Percentiles rank a stretch among this genome's conserved stretches.
phyloP scores from a whole-genome alignment of 1,140 invertebrate species.

The Drosophila ogumai region DNA sequence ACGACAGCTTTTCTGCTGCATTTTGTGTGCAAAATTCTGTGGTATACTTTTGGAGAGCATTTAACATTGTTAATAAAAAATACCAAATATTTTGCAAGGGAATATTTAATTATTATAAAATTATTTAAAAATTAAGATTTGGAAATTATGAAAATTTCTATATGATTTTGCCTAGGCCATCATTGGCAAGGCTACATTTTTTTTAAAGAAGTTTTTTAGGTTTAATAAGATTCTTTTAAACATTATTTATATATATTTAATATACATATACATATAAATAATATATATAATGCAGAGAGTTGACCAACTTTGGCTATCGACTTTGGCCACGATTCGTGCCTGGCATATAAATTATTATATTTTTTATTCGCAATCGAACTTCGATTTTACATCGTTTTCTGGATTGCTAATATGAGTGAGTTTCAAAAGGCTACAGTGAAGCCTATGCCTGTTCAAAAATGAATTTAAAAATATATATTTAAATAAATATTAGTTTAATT shows the following conservation, averaged over 20 bases:
- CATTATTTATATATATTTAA: neutral
- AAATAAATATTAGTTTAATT: neutral
- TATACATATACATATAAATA: neutral
- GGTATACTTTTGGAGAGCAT: neutral
- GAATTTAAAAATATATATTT: neutral
- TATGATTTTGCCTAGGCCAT: neutral
- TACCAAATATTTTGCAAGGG: neutral
- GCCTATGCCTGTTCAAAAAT: neutral
- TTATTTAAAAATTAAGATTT: too few relatives aligned
- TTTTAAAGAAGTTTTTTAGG: neutral
- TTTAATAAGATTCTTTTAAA: neutral
- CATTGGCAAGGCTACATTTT: accelerated
- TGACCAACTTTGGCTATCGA: constrained; percentile 28
- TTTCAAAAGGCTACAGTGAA: neutral
- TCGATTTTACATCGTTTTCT: neutral
- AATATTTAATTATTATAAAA: too few relatives aligned
- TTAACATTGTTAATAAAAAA: neutral
- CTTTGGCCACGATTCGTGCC: constrained; percentile 18
- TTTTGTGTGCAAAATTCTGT: neutral
- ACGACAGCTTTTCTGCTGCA: neutral
- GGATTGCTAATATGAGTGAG: neutral
- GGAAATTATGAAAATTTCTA: neutral
- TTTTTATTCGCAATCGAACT: neutral
- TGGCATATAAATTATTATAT: constrained; percentile 9
- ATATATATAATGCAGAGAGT: constrained; percentile 4